Conservation (phyloP, 2,888 invertebrate genomes). For the Pyralis farinalis region DNA sequence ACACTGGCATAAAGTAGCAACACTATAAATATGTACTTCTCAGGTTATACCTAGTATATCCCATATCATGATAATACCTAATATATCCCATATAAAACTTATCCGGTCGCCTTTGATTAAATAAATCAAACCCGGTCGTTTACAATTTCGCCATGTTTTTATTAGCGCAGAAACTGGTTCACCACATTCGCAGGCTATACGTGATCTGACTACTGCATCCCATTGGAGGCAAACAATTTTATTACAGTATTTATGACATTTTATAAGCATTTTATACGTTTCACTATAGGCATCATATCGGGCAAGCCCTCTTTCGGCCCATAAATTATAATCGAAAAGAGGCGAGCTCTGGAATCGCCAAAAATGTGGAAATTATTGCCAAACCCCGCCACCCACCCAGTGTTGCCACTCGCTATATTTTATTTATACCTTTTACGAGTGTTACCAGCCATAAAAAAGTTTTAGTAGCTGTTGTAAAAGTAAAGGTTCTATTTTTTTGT, state of each 20-base stretch:
- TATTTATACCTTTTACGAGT: slow-evolving; percentile 73
- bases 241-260: slow-evolving; percentile 66
- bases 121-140: not conserved
- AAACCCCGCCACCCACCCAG: slow-evolving; percentile 47
- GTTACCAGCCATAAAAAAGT: slow-evolving; percentile 69
- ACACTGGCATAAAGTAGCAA: too few relatives aligned
- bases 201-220: slow-evolving; percentile 57
- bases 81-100: too few relatives aligned
- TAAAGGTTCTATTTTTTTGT: slow-evolving; percentile 45
- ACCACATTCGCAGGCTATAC: slow-evolving; percentile 23
- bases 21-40: too few relatives aligned
- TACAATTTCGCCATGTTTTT: slow-evolving; percentile 26
- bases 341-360: slow-evolving; percentile 62
- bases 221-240: slow-evolving; percentile 61
- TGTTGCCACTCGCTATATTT: slow-evolving; percentile 63
- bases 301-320: slow-evolving; percentile 47
- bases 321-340: slow-evolving; percentile 76
- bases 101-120: too few relatives aligned
- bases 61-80: too few relatives aligned
- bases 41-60: too few relatives aligned
- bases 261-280: slow-evolving; percentile 55
- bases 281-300: slow-evolving; percentile 27
- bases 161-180: slow-evolving; percentile 26
- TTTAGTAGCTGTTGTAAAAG: slow-evolving; percentile 69
- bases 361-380: slow-evolving; percentile 70